These are phyloP conservation scores for Thysanoteuthis rhombus DNA, from an alignment of 2,888 invertebrate genomes.

Conservation along the genomic window DNA sequence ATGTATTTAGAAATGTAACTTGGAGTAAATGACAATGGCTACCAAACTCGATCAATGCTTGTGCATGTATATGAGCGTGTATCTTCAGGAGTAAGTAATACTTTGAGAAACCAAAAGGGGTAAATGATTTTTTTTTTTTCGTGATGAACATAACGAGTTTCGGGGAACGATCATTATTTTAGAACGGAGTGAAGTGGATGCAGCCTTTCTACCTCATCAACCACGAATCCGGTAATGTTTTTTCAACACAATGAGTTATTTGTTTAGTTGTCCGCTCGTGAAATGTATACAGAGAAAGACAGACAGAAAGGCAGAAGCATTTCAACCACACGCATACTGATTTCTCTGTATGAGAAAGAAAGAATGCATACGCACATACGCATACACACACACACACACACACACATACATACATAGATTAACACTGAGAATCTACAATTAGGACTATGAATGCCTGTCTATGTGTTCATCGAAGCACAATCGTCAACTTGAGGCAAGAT, in stretches of 20 bases:
- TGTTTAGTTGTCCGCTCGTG: neutral
- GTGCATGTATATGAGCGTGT: neutral
- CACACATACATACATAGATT: neutral
- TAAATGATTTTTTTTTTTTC: neutral
- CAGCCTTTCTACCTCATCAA: neutral
- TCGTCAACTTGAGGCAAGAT: neutral
- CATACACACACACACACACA: neutral
- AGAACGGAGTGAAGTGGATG: neutral
- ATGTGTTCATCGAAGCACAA: neutral
- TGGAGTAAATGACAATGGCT: neutral
- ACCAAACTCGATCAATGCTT: neutral
- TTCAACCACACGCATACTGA: neutral
- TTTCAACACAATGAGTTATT: slow-evolving; percentile 12
- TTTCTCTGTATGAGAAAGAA: neutral
- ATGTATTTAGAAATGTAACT: neutral
- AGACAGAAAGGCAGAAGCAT: neutral
- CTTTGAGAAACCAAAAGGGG: neutral
- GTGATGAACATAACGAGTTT: neutral
- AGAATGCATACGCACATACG: neutral
- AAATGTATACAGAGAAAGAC: neutral
- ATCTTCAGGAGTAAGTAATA: neutral
- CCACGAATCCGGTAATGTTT: neutral
- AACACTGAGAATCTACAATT: neutral
- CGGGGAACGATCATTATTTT: neutral
- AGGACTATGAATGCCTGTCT: neutral